phyloP scores from a whole-genome alignment of 2,113 vertebrate species.

The Charadrius vociferus region DNA sequence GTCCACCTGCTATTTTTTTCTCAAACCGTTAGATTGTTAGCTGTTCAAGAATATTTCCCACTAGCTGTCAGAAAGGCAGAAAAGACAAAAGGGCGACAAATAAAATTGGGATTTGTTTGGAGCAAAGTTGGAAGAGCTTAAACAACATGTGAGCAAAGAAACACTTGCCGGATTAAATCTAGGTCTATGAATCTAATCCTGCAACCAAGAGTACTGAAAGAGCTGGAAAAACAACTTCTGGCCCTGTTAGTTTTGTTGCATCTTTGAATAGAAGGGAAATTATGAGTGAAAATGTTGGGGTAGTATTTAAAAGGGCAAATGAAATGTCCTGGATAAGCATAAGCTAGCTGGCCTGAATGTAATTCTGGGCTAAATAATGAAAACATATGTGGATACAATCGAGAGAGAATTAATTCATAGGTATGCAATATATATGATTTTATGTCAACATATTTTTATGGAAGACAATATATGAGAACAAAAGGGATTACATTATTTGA shows the following conservation, averaged over 20 bases:
- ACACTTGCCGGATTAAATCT: neutral
- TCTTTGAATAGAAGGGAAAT: neutral
- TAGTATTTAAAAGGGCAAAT: constrained; percentile 10
- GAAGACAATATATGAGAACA: neutral
- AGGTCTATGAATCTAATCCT: neutral
- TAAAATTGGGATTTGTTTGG: neutral
- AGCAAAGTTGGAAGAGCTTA: neutral
- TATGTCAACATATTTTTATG: neutral
- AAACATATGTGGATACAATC: neutral
- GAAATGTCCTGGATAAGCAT: neutral
- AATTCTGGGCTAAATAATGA: constrained; percentile 3
- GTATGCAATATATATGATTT: neutral
- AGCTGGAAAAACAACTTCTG: neutral
- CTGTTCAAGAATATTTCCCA: neutral
- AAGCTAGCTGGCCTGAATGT: constrained; percentile 9
- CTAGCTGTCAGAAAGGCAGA: neutral
- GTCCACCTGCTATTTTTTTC: neutral
- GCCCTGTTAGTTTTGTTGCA: neutral
- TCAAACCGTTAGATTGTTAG: neutral
- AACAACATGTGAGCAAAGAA: neutral
- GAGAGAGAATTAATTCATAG: neutral
- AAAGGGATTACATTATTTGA: neutral
- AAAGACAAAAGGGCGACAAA: neutral
- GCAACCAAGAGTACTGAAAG: neutral
- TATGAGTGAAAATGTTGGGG: neutral